These are phyloP conservation scores for Mus musculus DNA, from an alignment of 2,113 vertebrate genomes.

Conservation along the genomic window GRCm39 chr17:43857501-43858000, in stretches of 20 bases:
- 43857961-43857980: neutral
- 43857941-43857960: neutral
- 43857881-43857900: neutral
- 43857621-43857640: neutral
- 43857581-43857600: neutral
- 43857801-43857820: neutral
- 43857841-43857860: no score
- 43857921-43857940: no score
- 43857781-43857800: neutral
- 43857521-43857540: neutral
- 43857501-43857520: neutral
- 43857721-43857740: neutral
- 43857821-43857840: neutral
- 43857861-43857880: neutral
- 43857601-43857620: neutral
- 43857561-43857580: neutral
- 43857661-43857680: neutral
- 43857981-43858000: neutral
- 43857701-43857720: neutral
- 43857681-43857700: neutral
- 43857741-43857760: neutral
- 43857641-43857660: neutral
- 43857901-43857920: neutral
- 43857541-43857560: neutral
- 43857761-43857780: neutral